Evolutionary conservation across 2,797 vertebrate species (phyloP).

Genomic region (Pseudochirops cupreus): DNA sequence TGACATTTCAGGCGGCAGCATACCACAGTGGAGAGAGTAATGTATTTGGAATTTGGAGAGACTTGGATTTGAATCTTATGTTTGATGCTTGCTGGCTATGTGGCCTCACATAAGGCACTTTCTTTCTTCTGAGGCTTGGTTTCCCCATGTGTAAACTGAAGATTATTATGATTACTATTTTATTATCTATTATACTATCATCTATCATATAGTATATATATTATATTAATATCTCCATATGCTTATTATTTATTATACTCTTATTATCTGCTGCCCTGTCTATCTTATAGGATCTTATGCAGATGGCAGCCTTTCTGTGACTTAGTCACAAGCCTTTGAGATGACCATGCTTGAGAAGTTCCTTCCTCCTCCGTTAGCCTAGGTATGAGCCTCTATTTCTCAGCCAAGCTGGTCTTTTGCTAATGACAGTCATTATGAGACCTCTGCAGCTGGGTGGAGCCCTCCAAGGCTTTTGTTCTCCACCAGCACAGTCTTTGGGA

Average conservation of each 20-base stretch:
- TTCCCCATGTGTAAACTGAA: not conserved
- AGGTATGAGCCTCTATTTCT: not conserved
- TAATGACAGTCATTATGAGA: not conserved
- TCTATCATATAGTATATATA: too few relatives aligned
- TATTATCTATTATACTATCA: too few relatives aligned
- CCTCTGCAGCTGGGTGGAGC: not conserved
- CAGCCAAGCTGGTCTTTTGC: not conserved
- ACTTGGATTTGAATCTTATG: not conserved
- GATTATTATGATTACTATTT: not conserved
- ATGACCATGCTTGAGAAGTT: not conserved
- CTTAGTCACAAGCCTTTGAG: not conserved
- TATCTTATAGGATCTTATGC: not conserved
- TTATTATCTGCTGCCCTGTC: too few relatives aligned
- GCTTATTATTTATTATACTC: too few relatives aligned
- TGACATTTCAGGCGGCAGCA: too few relatives aligned
- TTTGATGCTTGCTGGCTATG: not conserved
- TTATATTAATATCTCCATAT: too few relatives aligned
- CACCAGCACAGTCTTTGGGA: not conserved
- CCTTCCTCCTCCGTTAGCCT: not conserved
- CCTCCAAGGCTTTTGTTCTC: not conserved
- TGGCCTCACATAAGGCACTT: not conserved
- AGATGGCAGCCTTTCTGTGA: not conserved
- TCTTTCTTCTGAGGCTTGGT: not conserved
- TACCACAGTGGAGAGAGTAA: not conserved
- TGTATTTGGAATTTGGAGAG: not conserved